These are phyloP conservation scores for Paraescarpia echinospica DNA, from an alignment of 1,140 invertebrate genomes.

Conservation along the genomic window DNA sequence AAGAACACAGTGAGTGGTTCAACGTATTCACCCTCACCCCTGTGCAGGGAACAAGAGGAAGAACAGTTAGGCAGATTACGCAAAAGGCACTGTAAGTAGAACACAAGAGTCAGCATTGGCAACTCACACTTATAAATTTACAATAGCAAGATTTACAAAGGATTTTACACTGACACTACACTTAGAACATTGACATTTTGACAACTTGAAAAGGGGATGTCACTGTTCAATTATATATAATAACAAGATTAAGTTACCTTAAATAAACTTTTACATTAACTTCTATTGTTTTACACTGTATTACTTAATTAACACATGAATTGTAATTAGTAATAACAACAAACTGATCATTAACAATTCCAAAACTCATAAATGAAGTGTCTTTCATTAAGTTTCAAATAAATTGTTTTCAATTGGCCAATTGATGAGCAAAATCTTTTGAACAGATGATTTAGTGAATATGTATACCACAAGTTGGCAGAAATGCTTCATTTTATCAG, in stretches of 20 bases:
- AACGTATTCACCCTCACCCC: too few relatives aligned
- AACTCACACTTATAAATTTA: conserved; percentile 13
- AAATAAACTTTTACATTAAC: neutral
- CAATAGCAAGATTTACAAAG: too few relatives aligned
- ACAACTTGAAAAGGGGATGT: neutral
- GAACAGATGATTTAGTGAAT: too few relatives aligned
- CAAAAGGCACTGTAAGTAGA: too few relatives aligned
- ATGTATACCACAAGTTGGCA: too few relatives aligned
- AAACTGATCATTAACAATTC: neutral
- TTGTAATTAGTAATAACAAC: neutral
- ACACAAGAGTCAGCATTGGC: too few relatives aligned
- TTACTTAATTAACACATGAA: neutral
- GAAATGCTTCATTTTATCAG: neutral
- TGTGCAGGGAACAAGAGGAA: too few relatives aligned
- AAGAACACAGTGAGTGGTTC: too few relatives aligned
- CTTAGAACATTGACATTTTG: neutral
- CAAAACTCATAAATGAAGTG: neutral
- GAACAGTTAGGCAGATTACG: too few relatives aligned
- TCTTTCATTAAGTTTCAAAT: neutral
- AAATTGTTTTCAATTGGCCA: neutral
- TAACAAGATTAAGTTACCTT: neutral
- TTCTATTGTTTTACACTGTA: neutral
- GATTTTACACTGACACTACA: neutral
- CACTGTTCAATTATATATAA: neutral
- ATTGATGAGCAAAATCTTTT: neutral